A percentile compares a stretch with the other conserved stretches of the same genome.
These are phyloP conservation scores for Drosophila bocki DNA, from an alignment of 1,140 invertebrate species.

Conservation along the genomic window DNA sequence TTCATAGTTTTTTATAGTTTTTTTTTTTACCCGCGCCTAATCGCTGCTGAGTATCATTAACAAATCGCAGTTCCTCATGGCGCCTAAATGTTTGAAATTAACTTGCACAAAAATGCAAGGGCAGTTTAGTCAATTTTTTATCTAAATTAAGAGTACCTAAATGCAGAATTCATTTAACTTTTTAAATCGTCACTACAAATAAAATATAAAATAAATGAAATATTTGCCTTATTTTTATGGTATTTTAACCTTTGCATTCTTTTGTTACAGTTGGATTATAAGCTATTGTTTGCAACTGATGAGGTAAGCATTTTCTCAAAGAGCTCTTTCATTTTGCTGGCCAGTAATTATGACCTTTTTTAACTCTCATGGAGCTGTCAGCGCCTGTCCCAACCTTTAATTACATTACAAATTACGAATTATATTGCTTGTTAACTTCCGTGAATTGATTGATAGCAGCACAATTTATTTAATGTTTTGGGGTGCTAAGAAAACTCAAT, in stretches of 20 bases:
- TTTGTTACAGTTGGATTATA: conserved; percentile 19
- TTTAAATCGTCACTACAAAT: neutral
- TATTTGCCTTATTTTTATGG: neutral
- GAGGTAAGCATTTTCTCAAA: conserved; percentile 22
- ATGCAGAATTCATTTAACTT: neutral
- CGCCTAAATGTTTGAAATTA: conserved; percentile 47
- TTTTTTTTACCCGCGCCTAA: conserved; percentile 37
- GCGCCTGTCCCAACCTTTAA: conserved; percentile 41
- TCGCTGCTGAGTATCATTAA: conserved; percentile 52
- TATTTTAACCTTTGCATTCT: neutral
- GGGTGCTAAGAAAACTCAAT: conserved; percentile 22
- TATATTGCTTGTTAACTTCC: conserved; percentile 47
- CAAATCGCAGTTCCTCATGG: conserved; percentile 60
- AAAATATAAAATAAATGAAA: neutral
- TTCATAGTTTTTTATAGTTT: conserved; percentile 24
- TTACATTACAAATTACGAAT: conserved; percentile 38
- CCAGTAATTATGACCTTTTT: conserved; percentile 20
- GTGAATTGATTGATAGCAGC: conserved; percentile 50
- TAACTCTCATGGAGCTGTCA: conserved; percentile 42
- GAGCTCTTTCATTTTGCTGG: conserved; percentile 6
- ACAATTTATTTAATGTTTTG: conserved; percentile 47
- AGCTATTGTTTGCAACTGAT: conserved; percentile 7
- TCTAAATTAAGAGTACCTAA: neutral
- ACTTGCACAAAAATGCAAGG: conserved; percentile 5
- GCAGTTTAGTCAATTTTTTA: neutral